Percentiles rank a stretch among this genome's conserved stretches.
phyloP scores from a whole-genome alignment of 2,888 invertebrate species.

The Drosophila demipolita region DNA sequence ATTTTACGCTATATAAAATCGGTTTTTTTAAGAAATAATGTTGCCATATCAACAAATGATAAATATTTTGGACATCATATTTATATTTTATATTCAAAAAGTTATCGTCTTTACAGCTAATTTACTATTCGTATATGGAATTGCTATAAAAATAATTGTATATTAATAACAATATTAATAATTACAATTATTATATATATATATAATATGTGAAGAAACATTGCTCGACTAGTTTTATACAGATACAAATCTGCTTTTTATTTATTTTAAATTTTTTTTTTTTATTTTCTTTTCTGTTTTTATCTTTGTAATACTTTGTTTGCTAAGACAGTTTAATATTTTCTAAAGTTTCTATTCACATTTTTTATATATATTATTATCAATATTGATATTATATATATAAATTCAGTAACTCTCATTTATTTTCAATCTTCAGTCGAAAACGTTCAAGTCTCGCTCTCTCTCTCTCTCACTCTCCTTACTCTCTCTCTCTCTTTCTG shows the following conservation, averaged over 20 bases:
- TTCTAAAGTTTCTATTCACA: no score
- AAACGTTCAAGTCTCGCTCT: conserved; percentile 13
- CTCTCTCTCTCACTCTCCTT: not conserved
- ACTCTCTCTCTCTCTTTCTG: not conserved
- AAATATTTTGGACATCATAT: not conserved
- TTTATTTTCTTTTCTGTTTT: no score
- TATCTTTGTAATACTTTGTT: not conserved
- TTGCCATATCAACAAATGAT: not conserved
- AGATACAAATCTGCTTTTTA: no score
- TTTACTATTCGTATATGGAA: no score
- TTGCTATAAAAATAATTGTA: no score
- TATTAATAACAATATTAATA: no score
- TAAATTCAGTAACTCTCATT: conserved; percentile 12
- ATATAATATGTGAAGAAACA: not conserved
- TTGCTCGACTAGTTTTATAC: not conserved
- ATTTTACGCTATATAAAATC: not conserved
- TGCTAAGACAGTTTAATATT: not conserved
- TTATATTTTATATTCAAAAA: not conserved
- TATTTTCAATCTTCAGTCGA: conserved; percentile 15
- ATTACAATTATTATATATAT: no score
- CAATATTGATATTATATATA: not conserved
- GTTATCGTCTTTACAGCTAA: no score
- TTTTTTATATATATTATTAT: not conserved
- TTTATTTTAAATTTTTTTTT: no score
- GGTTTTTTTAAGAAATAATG: not conserved